Evolutionary conservation across 2,113 vertebrate genomes (phyloP), one percentile per base, ranked within the genome.

Genomic region (Hyperoodon ampullatus): DNA sequence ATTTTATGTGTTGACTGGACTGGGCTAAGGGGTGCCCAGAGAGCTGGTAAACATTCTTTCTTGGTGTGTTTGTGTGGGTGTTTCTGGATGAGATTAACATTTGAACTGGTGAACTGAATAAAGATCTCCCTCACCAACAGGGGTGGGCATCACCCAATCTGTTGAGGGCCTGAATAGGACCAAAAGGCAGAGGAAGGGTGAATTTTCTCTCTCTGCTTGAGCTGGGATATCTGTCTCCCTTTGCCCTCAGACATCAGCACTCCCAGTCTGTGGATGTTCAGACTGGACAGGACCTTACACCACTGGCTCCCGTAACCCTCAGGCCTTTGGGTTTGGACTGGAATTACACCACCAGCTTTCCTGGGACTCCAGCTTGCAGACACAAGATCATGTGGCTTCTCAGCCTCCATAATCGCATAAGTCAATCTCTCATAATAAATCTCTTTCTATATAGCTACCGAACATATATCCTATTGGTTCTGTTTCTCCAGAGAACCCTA

Each of bases 361-460:
- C 72, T 6, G 6, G 23, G 63, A 4, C 50, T 70, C 39, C 24
- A 44, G 50, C 2, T 55, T 55, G n/a, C 18, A 39, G 30, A 30
- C 8, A 19, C 26, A 61, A 42, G n/a, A 77, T 44, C 19, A 15
- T 4, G 3, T 28, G 18, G 1, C 11, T 60, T 50, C 3, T 1
- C 26, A 53, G 42, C n/a, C 42, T 63, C 33, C 4, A 10, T 15
- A 7, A 23, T 15, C 23, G 1, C 0, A 0, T 61, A 42, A 72
- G 68, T 21, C 39, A 35, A 5, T 13, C 28, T 50, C 44, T 77
- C 74, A 53, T 16, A 60, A 50, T 50, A 14, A 44, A 72, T 6
- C 39, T 61, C 30, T 91, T 47, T 82, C 66, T 63, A 0, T 39
- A 4, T 30, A 30, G 21, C 66, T 63, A 35, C 30, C 23, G 6